Evolutionary conservation across 2,888 invertebrate genomes (phyloP).

Genomic region (Drosophila cognata): DNA sequence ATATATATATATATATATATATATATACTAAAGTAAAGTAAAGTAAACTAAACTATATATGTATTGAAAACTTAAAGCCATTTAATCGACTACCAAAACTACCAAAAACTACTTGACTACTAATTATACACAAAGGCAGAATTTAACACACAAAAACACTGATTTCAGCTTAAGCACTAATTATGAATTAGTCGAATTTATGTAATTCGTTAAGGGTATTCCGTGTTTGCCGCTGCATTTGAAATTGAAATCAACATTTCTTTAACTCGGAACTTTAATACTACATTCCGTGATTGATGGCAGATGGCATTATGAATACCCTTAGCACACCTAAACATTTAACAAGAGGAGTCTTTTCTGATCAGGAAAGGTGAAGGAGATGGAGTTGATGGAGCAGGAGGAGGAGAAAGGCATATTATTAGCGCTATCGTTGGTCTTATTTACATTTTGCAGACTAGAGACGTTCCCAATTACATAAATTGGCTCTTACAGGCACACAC

Average conservation of each 20-base stretch:
- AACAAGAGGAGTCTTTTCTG: neutral
- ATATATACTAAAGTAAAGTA: neutral
- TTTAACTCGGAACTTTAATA: slow-evolving; percentile 3
- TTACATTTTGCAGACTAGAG: slow-evolving; percentile 80
- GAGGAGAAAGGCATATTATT: slow-evolving; percentile 37
- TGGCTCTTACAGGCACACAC: slow-evolving; percentile 57
- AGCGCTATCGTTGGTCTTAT: slow-evolving; percentile 76
- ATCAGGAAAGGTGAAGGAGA: neutral
- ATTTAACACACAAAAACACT: slow-evolving; percentile 14
- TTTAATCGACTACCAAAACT: slow-evolving; percentile 44
- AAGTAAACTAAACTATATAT: slow-evolving; percentile 31
- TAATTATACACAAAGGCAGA: slow-evolving; percentile 15
- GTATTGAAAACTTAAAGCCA: slow-evolving; percentile 50
- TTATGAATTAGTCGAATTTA: neutral
- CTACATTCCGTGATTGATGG: slow-evolving; percentile 1
- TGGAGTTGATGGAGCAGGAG: neutral
- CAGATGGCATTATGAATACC: slow-evolving; percentile 8
- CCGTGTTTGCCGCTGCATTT: slow-evolving; percentile 1
- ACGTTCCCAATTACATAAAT: slow-evolving; percentile 62
- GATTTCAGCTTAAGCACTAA: slow-evolving; percentile 16
- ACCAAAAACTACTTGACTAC: slow-evolving; percentile 24
- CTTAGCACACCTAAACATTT: slow-evolving; percentile 3
- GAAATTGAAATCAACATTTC: neutral
- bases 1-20: neutral
- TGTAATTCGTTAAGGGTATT: slow-evolving; percentile 1